phyloP scores from a whole-genome alignment of 2,797 vertebrate genomes.

The Leucoraja ocellata region DNA sequence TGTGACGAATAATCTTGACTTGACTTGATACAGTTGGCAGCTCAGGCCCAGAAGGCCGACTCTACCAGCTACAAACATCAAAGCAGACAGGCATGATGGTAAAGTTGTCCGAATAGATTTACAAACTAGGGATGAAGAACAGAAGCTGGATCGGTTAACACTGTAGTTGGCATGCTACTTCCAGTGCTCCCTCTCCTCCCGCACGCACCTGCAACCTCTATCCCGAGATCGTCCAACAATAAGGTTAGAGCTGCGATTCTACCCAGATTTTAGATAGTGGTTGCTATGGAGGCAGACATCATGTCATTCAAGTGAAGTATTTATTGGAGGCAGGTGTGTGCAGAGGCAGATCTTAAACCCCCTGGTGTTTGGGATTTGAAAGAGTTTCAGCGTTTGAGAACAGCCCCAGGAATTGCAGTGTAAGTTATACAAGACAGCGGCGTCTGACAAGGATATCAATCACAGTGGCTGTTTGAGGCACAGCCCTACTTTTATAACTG shows the following conservation, averaged over 20 bases:
- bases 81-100: no score
- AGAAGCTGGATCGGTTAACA: neutral
- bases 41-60: neutral
- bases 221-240: neutral
- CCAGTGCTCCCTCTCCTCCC: neutral
- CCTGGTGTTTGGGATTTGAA: neutral
- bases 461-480: neutral
- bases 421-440: neutral
- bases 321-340: constrained; percentile 17
- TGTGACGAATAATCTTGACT: no score
- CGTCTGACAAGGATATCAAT: neutral
- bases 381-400: neutral
- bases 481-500: neutral
- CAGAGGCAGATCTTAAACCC: neutral
- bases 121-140: neutral
- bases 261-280: neutral
- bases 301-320: neutral
- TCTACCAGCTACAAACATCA: neutral
- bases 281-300: constrained; percentile 24
- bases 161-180: neutral
- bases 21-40: neutral
- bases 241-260: neutral
- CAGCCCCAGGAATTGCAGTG: neutral
- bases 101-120: neutral
- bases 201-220: neutral